Conservation (phyloP, 2,113 vertebrate species). For the Nesoenas mayeri region DNA sequence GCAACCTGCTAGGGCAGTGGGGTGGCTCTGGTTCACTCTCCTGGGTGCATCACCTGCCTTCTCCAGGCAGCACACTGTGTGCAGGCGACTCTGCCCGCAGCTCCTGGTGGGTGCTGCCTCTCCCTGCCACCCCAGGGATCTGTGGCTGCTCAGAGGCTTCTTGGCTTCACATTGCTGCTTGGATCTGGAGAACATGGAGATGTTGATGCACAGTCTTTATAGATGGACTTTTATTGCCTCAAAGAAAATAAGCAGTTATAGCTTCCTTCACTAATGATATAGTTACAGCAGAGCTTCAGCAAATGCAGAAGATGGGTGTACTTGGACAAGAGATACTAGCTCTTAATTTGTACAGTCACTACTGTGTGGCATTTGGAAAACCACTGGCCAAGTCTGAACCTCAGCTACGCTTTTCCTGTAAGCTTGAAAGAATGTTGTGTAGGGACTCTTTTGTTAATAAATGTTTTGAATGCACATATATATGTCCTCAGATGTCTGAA, state of each 20-base stretch:
- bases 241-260: background rate
- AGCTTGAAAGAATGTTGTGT: background rate
- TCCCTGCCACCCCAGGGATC: background rate
- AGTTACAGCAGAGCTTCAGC: background rate
- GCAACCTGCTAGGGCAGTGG: background rate
- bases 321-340: background rate
- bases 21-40: fast-evolving
- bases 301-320: background rate
- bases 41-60: background rate
- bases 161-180: background rate
- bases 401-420: slow-evolving; percentile 5
- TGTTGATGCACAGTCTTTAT: background rate
- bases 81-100: background rate
- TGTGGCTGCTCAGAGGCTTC: background rate
- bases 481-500: background rate
- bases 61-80: background rate
- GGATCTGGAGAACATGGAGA: background rate
- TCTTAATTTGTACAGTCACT: background rate
- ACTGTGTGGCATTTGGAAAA: background rate
- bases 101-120: background rate
- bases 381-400: background rate
- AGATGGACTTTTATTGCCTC: background rate
- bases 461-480: background rate
- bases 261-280: background rate
- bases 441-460: background rate